These are phyloP conservation scores for Tubulanus polymorphus DNA, from an alignment of 2,888 invertebrate genomes.

Conservation along the genomic window DNA sequence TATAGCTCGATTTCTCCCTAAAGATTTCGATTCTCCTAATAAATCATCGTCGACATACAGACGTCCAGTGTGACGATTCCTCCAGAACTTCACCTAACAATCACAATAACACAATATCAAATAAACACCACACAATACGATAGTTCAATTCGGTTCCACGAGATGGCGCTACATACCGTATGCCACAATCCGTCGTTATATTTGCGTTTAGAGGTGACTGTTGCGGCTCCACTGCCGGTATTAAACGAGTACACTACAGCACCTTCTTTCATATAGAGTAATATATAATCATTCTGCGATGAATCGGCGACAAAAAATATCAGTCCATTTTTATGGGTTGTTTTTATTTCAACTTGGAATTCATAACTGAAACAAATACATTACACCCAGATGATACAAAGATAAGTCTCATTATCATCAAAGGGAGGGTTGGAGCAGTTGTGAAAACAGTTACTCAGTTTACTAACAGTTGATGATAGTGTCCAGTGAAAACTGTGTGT, in stretches of 20 bases:
- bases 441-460: background rate
- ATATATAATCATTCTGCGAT: constrained; percentile 77
- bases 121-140: background rate
- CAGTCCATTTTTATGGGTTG: constrained; percentile 71
- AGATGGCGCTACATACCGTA: constrained; percentile 64
- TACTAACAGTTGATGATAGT: background rate
- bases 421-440: background rate
- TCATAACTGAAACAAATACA: constrained; percentile 60
- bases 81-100: constrained; percentile 55
- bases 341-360: constrained; percentile 75
- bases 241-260: constrained; percentile 81
- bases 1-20: constrained; percentile 55
- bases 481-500: too few relatives aligned
- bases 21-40: constrained; percentile 57
- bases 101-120: background rate
- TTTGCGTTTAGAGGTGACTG: constrained; percentile 68
- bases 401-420: background rate
- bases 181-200: constrained; percentile 87
- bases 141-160: too few relatives aligned
- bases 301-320: constrained; percentile 72
- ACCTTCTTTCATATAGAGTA: constrained; percentile 69
- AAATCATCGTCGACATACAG: constrained; percentile 62
- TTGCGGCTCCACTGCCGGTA: constrained; percentile 75
- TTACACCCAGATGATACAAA: background rate
- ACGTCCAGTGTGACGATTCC: constrained; percentile 64